Base-by-base conservation (phyloP, 2,797 vertebrate species). In the Channa striata region DNA sequence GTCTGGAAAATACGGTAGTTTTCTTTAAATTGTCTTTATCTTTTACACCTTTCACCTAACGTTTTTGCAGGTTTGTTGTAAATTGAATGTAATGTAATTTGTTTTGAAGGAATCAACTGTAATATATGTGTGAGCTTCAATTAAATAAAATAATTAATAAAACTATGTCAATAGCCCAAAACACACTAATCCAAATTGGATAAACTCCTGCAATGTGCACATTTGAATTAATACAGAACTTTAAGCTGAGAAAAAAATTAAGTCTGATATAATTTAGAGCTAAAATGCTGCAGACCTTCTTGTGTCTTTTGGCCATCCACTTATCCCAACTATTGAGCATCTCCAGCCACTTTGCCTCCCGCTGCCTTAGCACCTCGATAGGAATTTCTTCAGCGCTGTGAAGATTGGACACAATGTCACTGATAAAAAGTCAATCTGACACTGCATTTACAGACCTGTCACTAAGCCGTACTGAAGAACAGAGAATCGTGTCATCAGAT, bases 281-380 rank as follows among this genome's bases (percentile, higher is more conserved):
- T 19, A 33, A 68, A 53, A 23, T 20, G 4, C 2, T 20, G 10
- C 65, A 21, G 54, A 98, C 98, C 96, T 98, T 99, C 78, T 96
- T 99, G 93, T 99, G 96, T 70, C 95, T 98, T 85, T 99, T 99
- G 77, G 96, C 96, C 98, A 99, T 99, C 97, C 97, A 99, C 69
- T 97, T 99, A 94, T 99, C 98, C 98, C 98, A 99, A 92, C 89
- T 97, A 94, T 95, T 96, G 37, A 99, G 95, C 98, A 99, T 99
- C 52, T 99, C 98, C 89, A 99, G 93, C 98, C 98, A 99, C 72
- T 99, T 99, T 49, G 92, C 93, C 83, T 99, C 98, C 19, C 98
- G 94, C 77, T 98, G 96, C 82, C 98, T 94, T 59, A 99, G 89
- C 72, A 99, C 97, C 21, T 96, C 96, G 50, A 87, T 84, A 8